phyloP scores from a whole-genome alignment of 2,113 vertebrate genomes.

The Hippocampus guttulatus region DNA sequence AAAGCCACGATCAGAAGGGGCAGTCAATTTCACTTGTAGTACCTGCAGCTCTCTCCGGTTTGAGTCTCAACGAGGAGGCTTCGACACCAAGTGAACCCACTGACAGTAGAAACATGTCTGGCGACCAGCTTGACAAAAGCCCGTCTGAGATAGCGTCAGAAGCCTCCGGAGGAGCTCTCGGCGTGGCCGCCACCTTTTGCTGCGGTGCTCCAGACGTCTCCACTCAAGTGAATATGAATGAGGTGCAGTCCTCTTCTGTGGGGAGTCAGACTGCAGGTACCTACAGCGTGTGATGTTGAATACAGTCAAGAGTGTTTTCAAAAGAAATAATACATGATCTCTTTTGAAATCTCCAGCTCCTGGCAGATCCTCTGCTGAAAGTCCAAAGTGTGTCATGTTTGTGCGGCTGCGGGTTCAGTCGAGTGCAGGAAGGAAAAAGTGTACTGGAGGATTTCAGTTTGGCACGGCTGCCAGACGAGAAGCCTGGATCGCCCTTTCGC shows the following conservation, averaged over 20 bases:
- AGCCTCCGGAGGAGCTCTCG: slow-evolving; percentile 39
- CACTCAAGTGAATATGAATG: slow-evolving; percentile 6
- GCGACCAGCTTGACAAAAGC: slow-evolving; percentile 37
- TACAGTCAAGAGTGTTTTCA: no score
- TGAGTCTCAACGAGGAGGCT: slow-evolving; percentile 21
- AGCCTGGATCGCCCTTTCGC: slow-evolving; percentile 71
- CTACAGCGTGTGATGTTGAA: not conserved
- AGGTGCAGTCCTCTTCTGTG: slow-evolving; percentile 13
- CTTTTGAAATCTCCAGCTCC: slow-evolving; percentile 34
- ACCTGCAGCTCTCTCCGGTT: slow-evolving; percentile 26
- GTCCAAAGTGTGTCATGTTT: slow-evolving; percentile 65
- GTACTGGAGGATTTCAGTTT: slow-evolving; percentile 35
- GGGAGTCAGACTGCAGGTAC: slow-evolving; percentile 50
- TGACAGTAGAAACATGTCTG: slow-evolving; percentile 50
- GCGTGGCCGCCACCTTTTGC: slow-evolving; percentile 63
- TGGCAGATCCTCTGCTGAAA: slow-evolving; percentile 19
- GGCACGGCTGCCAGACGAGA: slow-evolving; percentile 56
- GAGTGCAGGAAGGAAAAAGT: slow-evolving; percentile 50
- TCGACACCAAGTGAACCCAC: slow-evolving; percentile 31
- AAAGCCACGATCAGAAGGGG: slow-evolving; percentile 22
- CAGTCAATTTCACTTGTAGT: slow-evolving; percentile 22
- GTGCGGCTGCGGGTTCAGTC: slow-evolving; percentile 69
- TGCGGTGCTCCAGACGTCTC: slow-evolving; percentile 58
- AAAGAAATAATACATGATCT: not conserved
- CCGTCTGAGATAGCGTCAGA: slow-evolving; percentile 40